Evolutionary conservation across 2,797 vertebrate species (phyloP).

Genomic region (Heteromormyrus szaboi): DNA sequence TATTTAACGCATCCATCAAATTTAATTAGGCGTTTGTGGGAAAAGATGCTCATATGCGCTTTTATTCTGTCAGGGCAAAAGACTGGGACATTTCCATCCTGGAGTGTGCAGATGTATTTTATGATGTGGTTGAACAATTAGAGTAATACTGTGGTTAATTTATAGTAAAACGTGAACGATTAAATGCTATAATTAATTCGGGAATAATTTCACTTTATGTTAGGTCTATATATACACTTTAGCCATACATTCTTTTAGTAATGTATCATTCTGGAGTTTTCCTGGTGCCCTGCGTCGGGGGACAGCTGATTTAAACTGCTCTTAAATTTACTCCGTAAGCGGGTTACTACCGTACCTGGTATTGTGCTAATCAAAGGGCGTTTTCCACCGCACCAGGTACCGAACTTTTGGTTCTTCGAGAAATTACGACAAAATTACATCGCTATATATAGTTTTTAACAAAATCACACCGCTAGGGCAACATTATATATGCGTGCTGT

Average conservation of each 20-base stretch:
- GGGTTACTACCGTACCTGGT: neutral
- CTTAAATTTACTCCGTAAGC: neutral
- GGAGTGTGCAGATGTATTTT: neutral
- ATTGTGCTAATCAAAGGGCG: neutral
- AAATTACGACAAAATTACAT: neutral
- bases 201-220: neutral
- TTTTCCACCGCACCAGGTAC: neutral
- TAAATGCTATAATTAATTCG: neutral
- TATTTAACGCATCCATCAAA: neutral
- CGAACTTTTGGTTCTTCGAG: neutral
- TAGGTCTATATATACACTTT: neutral
- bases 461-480: neutral
- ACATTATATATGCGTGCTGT: neutral
- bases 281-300: neutral
- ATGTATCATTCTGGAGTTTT: neutral
- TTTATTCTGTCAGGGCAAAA: neutral
- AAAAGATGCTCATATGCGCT: neutral
- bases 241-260: neutral
- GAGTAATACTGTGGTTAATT: neutral
- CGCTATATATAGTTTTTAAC: neutral
- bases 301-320: neutral
- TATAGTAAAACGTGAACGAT: neutral
- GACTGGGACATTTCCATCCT: neutral
- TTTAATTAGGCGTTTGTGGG: neutral
- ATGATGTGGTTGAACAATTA: neutral